These are phyloP conservation scores for Fregetta grallaria DNA, from an alignment of 2,113 vertebrate genomes.

Conservation along the genomic window DNA sequence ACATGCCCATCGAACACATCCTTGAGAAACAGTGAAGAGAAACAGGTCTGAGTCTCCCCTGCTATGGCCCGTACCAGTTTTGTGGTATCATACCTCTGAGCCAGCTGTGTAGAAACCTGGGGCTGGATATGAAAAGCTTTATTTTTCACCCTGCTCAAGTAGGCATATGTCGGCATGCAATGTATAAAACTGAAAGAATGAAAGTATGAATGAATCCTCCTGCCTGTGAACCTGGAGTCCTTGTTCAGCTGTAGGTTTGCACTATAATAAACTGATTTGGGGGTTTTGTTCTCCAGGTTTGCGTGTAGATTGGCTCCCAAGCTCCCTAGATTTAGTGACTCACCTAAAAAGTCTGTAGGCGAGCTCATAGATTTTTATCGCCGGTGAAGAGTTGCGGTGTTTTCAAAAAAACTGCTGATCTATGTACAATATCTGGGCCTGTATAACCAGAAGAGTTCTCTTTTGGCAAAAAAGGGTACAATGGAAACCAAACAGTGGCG, in stretches of 20 bases:
- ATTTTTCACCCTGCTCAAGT: background rate
- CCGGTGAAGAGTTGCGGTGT: background rate
- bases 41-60: background rate
- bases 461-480: background rate
- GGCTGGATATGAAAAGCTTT: background rate
- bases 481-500: background rate
- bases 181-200: background rate
- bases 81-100: background rate
- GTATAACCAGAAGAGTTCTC: background rate
- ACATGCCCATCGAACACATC: background rate
- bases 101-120: background rate
- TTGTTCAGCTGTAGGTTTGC: background rate
- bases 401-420: background rate
- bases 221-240: background rate
- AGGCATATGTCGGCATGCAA: background rate
- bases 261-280: background rate
- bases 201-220: background rate
- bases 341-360: background rate
- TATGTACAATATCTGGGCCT: background rate
- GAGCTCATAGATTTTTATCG: background rate
- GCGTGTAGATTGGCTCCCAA: background rate
- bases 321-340: background rate
- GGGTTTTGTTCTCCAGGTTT: background rate
- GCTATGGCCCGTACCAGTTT: rapidly evolving
- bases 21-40: background rate